Percentiles rank a stretch among this genome's conserved stretches.
Evolutionary conservation across 2,797 vertebrate species (phyloP).

Genomic region (Myiotriccus ornatus): DNA sequence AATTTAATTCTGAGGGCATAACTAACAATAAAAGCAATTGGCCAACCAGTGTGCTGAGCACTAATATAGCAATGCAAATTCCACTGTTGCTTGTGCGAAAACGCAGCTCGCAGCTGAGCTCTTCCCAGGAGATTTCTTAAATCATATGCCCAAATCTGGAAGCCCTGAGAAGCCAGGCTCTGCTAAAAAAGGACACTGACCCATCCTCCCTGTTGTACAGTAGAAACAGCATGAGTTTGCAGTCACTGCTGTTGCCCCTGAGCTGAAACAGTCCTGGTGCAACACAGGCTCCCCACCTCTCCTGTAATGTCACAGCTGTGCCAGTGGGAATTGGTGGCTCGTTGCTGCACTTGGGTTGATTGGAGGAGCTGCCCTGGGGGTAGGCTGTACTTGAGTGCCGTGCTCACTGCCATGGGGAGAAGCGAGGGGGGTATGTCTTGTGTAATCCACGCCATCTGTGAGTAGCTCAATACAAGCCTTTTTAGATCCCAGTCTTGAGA

Average conservation of each 20-base stretch:
- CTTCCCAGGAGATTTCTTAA: neutral
- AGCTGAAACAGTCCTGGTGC: neutral
- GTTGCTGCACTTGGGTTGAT: neutral
- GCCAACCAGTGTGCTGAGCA: neutral
- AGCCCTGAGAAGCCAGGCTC: neutral
- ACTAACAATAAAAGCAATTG: neutral
- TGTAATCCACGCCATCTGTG: neutral
- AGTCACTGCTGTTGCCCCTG: neutral
- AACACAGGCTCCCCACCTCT: neutral
- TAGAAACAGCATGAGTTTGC: neutral
- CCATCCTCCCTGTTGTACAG: neutral
- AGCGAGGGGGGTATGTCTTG: too few relatives aligned
- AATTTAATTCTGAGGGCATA: neutral
- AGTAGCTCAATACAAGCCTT: neutral
- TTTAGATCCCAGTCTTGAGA: neutral
- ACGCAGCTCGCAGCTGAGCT: neutral
- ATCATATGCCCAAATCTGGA: neutral
- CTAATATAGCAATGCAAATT: neutral
- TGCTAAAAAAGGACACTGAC: neutral
- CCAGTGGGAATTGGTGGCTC: neutral
- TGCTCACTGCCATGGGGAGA: accelerated
- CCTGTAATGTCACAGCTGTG: accelerated
- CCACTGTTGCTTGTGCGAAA: neutral
- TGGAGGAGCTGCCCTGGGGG: neutral
- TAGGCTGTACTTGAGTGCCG: neutral